Base-by-base conservation (phyloP, 2,888 invertebrate genomes). In the Andrena trimmerana region DNA sequence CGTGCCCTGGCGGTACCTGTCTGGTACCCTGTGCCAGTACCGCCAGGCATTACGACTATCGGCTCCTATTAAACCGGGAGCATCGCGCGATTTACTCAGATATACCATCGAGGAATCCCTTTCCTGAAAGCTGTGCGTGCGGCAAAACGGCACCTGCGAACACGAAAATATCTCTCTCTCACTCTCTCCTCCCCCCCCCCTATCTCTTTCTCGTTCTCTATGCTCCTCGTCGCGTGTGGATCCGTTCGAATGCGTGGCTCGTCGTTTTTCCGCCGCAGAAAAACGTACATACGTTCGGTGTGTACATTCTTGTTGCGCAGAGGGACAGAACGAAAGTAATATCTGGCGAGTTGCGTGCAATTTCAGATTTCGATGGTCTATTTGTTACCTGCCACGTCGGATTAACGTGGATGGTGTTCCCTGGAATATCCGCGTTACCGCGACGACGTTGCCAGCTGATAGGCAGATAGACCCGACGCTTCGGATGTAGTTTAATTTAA, bases 1-100 rank as follows among this genome's bases (percentile, higher is more conserved):
- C 73, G 81, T 73, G 81, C 52, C 62, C 65, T 52, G 69, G 33
- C n/a, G 65, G 70, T 81, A 80, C 63, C 75, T 81, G 81, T 75
- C 73, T 52, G 65, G 52, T 62, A 69, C 50, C 27, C 66, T 50
- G 75, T 33, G 29, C 60, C 69, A 52, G 67, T 65, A 68, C 68
- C 69, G 57, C 13, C 59, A 68, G 57, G 71, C 63, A 83, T 83
- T 83, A 83, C 81, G 82, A 83, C 68, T 71, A 76, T 76, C 82
- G 72, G 63, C 63, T 75, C 52, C 82, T 71, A 83, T 83, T 83
- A 83, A 83, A 81, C 81, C 60, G 70, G 66, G 54, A 67, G 74
- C 69, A 82, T 82, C 80, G 69, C 70, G 66, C 69, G 79, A 68
- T 81, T 72, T 62, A 78, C 77, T 80, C 66, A 62, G 70, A 63